Base-by-base conservation (phyloP, 1,140 invertebrate species). In the Platorchestia sp. region DNA sequence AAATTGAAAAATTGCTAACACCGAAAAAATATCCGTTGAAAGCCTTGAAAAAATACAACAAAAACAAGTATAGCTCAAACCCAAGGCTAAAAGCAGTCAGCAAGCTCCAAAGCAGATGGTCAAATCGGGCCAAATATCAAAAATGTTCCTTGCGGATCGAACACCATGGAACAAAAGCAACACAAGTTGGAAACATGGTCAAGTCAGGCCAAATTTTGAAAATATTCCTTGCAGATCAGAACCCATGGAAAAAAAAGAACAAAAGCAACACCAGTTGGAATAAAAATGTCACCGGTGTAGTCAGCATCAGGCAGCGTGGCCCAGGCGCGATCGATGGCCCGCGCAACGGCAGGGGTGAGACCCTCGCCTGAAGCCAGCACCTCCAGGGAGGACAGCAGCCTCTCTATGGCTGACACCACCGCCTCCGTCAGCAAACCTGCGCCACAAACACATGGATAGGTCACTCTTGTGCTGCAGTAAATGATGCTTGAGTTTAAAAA, bases 361-460 rank as follows among this genome's bases (percentile, higher is more conserved):
- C 45, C 91, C 44, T 93, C 91, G 3, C 91, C 91, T 93, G 91
- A 93, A 44, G 91, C 91, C 91, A 93, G 91, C 43, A 93, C 91
- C 45, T 93, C 91, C 43, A 93, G 45, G 22, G 91, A 93, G 0
- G 91, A 93, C 91, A 93, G 45, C 91, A 93, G 91, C 91, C 91
- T 45, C 40, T 93, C 91, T 6, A 93, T 93, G 45, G 91, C 91
- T 93, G 91, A 93, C 91, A 93, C 91, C 10, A 93, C 91, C 36
- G 91, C 91, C 45, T 93, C 91, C 19, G 45, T 93, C 43, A 93
- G 91, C 91, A 47, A 44, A 93, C 91, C 91, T 93, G 91, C 41
- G 27, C 7, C 59, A 19, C 19, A 7, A n/a, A n/a, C n/a, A n/a
- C n/a, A n/a, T n/a, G n/a, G n/a, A n/a, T n/a, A n/a, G n/a, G n/a